These are phyloP conservation scores for Steinernema hermaphroditum DNA, from an alignment of 2,888 invertebrate genomes.

Conservation along the genomic window DNA sequence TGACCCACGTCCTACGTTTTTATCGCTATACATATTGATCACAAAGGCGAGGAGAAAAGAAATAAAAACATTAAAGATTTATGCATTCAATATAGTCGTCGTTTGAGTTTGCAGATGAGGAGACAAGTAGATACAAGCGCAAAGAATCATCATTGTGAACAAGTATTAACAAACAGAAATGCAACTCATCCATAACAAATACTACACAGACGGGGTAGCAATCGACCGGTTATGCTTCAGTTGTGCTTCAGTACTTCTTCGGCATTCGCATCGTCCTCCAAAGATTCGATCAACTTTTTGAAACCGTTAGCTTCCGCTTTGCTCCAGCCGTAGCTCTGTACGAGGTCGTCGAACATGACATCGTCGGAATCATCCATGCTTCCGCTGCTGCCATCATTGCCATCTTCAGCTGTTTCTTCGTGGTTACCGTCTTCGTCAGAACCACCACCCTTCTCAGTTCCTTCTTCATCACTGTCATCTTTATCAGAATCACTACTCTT, in stretches of 20 bases:
- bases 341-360: slow-evolving; percentile 87
- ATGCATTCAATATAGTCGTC: too few relatives aligned
- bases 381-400: slow-evolving; percentile 87
- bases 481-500: too few relatives aligned
- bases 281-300: slow-evolving; percentile 89
- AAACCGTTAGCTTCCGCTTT: slow-evolving; percentile 85
- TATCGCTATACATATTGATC: neutral
- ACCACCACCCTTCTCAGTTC: too few relatives aligned
- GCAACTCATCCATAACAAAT: neutral
- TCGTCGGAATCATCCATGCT: slow-evolving; percentile 95
- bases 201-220: neutral
- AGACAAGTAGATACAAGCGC: neutral
- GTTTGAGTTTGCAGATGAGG: too few relatives aligned
- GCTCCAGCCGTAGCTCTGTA: slow-evolving; percentile 95
- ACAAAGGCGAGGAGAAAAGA: slow-evolving; percentile 4
- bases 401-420: slow-evolving; percentile 85
- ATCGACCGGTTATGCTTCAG: neutral
- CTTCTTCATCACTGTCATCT: too few relatives aligned
- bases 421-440: too few relatives aligned
- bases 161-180: slow-evolving; percentile 8
- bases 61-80: too few relatives aligned
- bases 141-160: slow-evolving; percentile 8
- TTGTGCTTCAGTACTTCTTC: neutral
- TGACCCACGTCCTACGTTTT: neutral
- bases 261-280: slow-evolving; percentile 74